Conservation (phyloP, 35 echinoderm and acorn worm genomes). For the Heliocidaris tuberculata region DNA sequence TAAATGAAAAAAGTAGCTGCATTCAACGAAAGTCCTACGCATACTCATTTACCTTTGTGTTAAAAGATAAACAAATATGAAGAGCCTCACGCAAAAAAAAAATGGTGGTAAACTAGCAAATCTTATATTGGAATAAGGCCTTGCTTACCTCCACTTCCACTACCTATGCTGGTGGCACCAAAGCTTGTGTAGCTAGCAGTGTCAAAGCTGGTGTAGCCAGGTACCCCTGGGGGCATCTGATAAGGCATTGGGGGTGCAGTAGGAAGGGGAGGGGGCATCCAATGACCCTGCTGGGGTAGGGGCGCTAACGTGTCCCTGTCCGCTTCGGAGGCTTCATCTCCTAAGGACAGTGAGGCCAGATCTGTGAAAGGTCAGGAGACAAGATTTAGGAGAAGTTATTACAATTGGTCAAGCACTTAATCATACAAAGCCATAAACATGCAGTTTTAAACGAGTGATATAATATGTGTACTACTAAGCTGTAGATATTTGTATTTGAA, state of each 20-base stretch:
- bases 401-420: too few relatives aligned
- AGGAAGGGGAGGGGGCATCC: constrained; percentile 65
- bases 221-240: constrained; percentile 56
- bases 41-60: too few relatives aligned
- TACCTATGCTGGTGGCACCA: constrained; percentile 90
- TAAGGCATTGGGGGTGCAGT: constrained; percentile 66
- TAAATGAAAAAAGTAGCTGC: too few relatives aligned
- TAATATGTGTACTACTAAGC: too few relatives aligned
- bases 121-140: too few relatives aligned
- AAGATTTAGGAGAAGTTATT: too few relatives aligned
- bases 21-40: too few relatives aligned
- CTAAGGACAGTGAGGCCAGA: constrained; percentile 79
- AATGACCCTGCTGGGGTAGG: constrained; percentile 74
- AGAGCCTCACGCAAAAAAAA: neutral
- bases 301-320: constrained; percentile 89
- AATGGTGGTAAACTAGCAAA: neutral
- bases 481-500: too few relatives aligned
- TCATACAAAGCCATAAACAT: too few relatives aligned
- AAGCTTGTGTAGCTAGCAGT: constrained; percentile 90
- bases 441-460: too few relatives aligned
- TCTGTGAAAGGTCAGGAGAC: constrained; percentile 36
- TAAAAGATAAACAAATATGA: too few relatives aligned
- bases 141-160: constrained; percentile 89
- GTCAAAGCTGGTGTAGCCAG: constrained; percentile 84
- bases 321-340: constrained; percentile 82